phyloP scores from a whole-genome alignment of 2,888 invertebrate genomes.

The Phlogophora meticulosa region DNA sequence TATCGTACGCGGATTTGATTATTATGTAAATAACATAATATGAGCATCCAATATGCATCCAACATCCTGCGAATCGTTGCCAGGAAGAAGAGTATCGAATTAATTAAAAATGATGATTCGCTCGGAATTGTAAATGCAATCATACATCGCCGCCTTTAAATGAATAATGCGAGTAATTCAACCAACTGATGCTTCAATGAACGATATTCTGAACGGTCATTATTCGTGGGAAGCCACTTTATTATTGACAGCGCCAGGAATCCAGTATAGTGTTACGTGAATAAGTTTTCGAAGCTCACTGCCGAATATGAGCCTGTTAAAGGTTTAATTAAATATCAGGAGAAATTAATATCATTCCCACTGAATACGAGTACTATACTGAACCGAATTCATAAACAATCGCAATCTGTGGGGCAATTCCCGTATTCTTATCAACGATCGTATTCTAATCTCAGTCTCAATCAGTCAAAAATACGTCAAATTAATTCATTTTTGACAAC shows the following conservation, averaged over 20 bases:
- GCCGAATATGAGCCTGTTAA: not conserved
- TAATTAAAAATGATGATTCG: conserved; percentile 5
- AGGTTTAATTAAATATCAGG: not conserved
- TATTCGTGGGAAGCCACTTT: not conserved
- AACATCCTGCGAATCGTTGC: not conserved
- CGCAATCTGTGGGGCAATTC: too few relatives aligned
- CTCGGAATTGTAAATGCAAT: conserved; percentile 26
- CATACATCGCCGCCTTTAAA: conserved; percentile 27
- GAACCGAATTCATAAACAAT: too few relatives aligned
- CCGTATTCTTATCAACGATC: too few relatives aligned
- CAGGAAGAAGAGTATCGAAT: not conserved
- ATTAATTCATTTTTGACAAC: too few relatives aligned
- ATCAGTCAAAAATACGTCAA: too few relatives aligned
- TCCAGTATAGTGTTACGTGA: not conserved
- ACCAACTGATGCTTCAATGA: not conserved
- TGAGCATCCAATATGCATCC: too few relatives aligned
- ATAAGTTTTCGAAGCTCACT: not conserved
- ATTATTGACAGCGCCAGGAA: not conserved
- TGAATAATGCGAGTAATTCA: conserved; percentile 24
- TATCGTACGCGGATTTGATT: too few relatives aligned
- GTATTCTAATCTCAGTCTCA: too few relatives aligned
- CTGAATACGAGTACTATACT: too few relatives aligned
- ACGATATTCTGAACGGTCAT: not conserved
- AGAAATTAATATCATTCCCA: too few relatives aligned
- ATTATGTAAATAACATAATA: too few relatives aligned